These are phyloP conservation scores for Tapirus terrestris DNA, from an alignment of 2,113 vertebrate species.

Conservation along the genomic window DNA sequence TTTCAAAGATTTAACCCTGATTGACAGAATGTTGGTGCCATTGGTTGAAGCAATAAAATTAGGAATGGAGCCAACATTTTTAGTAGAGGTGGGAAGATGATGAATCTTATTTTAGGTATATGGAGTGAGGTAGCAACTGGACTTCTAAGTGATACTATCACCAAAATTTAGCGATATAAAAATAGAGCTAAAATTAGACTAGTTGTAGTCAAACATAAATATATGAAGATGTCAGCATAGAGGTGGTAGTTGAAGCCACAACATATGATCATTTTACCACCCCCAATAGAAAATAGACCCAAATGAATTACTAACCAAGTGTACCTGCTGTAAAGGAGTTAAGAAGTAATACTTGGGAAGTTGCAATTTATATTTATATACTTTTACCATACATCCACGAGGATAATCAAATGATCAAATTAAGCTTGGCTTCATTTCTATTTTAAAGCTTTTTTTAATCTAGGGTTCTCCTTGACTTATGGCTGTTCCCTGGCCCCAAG, in stretches of 20 bases:
- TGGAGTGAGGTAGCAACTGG: background rate
- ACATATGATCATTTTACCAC: background rate
- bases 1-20: background rate
- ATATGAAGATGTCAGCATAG: background rate
- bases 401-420: background rate
- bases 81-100: background rate
- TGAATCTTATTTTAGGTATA: background rate
- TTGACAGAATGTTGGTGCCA: background rate
- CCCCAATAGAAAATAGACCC: background rate
- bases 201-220: background rate
- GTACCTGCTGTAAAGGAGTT: background rate
- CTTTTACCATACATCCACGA: background rate
- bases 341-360: background rate
- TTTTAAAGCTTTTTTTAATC: background rate
- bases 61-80: background rate
- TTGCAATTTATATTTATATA: background rate
- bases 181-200: background rate
- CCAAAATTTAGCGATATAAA: background rate
- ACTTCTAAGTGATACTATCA: background rate
- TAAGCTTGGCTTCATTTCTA: background rate
- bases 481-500: background rate
- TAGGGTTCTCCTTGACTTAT: background rate
- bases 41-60: background rate
- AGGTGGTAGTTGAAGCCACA: background rate
- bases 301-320: background rate